Conservation (phyloP, 2,888 invertebrate genomes). For the Tachina fera region DNA sequence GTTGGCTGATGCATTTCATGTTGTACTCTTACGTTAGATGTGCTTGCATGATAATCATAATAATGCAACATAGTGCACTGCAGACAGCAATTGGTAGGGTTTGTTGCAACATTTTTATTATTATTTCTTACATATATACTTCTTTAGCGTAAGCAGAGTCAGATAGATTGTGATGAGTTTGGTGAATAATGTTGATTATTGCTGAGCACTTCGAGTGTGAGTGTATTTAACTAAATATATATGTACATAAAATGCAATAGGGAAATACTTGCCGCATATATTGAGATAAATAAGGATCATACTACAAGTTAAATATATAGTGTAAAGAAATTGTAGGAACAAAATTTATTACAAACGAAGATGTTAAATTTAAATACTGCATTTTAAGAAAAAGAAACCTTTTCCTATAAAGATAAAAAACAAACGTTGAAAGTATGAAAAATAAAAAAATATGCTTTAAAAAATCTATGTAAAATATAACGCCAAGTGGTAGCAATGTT, state of each 20-base stretch:
- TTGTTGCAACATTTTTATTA: slow-evolving; percentile 29
- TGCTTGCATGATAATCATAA: slow-evolving; percentile 51
- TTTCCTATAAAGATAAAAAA: neutral
- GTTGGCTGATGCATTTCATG: slow-evolving; percentile 45
- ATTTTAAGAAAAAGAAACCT: neutral
- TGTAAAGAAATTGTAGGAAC: slow-evolving; percentile 25
- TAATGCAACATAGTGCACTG: slow-evolving; percentile 49
- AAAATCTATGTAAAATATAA: neutral
- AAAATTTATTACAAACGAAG: slow-evolving; percentile 8
- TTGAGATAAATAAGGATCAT: slow-evolving; percentile 67
- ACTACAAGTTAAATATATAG: slow-evolving; percentile 19
- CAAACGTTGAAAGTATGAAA: neutral
- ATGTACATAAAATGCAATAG: slow-evolving; percentile 42
- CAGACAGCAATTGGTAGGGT: slow-evolving; percentile 18
- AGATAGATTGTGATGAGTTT: slow-evolving; percentile 63
- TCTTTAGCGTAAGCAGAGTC: slow-evolving; percentile 12
- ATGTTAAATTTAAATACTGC: slow-evolving; percentile 10
- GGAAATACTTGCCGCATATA: slow-evolving; percentile 57
- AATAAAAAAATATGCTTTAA: neutral
- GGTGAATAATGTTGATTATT: slow-evolving; percentile 67
- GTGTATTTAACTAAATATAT: slow-evolving; percentile 29
- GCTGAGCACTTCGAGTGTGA: slow-evolving; percentile 20
- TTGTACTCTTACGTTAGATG: slow-evolving; percentile 4
- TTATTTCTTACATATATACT: neutral
- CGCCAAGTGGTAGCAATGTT: too few relatives aligned